Evolutionary conservation across 2,888 invertebrate species (phyloP), one percentile per base, ranked within the genome.

Genomic region (Melipona bicolor): DNA sequence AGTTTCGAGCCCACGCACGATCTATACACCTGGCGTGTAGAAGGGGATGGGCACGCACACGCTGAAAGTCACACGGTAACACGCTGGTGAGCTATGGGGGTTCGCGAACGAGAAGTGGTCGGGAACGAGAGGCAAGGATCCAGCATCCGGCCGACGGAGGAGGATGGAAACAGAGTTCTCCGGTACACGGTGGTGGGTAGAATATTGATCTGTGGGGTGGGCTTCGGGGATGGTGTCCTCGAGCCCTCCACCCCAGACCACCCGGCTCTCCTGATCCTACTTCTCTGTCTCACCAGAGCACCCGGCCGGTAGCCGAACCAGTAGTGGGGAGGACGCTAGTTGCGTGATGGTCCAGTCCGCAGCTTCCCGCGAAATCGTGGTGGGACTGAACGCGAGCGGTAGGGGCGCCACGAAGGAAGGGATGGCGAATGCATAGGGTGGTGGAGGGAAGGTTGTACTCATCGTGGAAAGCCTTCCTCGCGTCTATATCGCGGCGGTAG

Each of bases 141-240:
- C 62, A 49, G 76, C 75, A 27, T 76, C 70, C 71, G 36, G 56
- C 52, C n/a, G 75, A n/a, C 15, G 15, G 82, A 77, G 87, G 79
- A 78, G 77, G 88, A 81, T 69, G 69, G 71, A 54, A 71, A 77
- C 61, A 77, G 83, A 77, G 80, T 84, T 82, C 90, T 90, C 91
- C 89, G 91, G 92, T 92, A 91, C 90, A 91, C 87, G 89, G 90
- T 91, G 91, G 92, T 92, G 92, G 92, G 92, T 88, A 93, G 92
- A 94, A 94, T 94, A 94, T 94, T 94, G 94, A 94, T 94, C 94
- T 93, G 94, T 91, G 91, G 92, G 92, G 92, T 92, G 92, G 91
- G 91, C 90, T 88, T 87, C 83, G 82, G 88, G 90, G 89, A 87
- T 87, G 91, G 89, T 89, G 89, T 88, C 83, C 87, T 87, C 85